Conservation (phyloP, 2,113 vertebrate genomes). For the Ailuropoda melanoleuca region DNA sequence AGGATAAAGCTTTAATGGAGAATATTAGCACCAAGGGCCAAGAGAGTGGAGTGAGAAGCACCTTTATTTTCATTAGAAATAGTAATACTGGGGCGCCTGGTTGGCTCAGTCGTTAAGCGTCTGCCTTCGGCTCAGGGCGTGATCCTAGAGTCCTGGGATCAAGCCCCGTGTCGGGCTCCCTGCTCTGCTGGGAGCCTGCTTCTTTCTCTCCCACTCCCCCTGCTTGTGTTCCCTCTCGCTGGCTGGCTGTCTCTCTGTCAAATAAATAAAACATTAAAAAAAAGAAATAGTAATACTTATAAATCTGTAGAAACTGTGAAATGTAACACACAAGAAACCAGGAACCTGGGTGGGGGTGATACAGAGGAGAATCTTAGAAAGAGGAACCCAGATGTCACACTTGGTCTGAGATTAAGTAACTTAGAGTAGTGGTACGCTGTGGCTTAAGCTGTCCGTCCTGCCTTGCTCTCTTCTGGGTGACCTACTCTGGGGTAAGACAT, state of each 20-base stretch:
- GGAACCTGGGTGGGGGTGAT: not conserved
- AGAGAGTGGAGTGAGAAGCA: not conserved
- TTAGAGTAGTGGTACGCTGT: not conserved
- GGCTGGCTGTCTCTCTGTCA: too few species aligned
- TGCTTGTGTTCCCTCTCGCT: too few species aligned
- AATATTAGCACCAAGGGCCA: not conserved
- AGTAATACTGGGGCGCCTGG: not conserved
- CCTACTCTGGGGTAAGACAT: not conserved
- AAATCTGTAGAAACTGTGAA: not conserved
- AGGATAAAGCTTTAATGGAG: not conserved
- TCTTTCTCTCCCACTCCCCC: too few species aligned
- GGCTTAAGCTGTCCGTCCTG: not conserved
- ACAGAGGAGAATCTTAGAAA: not conserved
- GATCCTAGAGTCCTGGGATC: too few species aligned
- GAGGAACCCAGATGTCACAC: not conserved
- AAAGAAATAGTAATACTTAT: not conserved
- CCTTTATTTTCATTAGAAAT: constrained; percentile 17
- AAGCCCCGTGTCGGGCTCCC: too few species aligned
- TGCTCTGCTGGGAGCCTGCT: too few species aligned
- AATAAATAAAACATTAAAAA: too few species aligned
- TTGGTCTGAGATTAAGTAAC: not conserved
- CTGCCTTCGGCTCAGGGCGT: too few species aligned
- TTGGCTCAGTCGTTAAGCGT: too few species aligned
- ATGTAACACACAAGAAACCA: not conserved
- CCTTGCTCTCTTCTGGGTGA: not conserved